phyloP scores from a whole-genome alignment of 2,113 vertebrate species.

The Grallaria varia region DNA sequence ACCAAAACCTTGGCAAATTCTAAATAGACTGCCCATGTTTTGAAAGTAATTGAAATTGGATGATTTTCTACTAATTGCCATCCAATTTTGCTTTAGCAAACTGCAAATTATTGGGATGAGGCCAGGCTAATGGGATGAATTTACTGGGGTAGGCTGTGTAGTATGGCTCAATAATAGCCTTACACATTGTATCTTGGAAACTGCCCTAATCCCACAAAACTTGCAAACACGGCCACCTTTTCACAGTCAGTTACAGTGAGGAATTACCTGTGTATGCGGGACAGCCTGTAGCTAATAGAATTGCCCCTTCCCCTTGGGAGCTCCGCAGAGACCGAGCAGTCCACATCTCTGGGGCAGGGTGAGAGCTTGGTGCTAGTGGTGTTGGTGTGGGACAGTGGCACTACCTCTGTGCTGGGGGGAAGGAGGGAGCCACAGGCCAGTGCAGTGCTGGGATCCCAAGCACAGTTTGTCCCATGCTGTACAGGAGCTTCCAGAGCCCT shows the following conservation, averaged over 20 bases:
- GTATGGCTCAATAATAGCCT: no score
- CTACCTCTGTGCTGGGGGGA: neutral
- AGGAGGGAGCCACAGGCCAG: neutral
- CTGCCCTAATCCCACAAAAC: neutral
- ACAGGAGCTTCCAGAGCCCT: neutral
- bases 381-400: no score
- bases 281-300: no score
- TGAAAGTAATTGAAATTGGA: neutral
- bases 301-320: no score
- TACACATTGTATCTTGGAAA: neutral
- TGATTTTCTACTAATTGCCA: neutral
- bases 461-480: neutral
- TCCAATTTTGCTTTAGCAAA: neutral
- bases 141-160: neutral
- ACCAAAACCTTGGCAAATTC: neutral
- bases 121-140: neutral
- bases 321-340: neutral
- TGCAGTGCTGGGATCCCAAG: neutral
- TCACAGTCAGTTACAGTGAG: neutral
- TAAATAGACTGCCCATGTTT: neutral
- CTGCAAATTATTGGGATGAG: neutral
- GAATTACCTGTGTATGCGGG: no score
- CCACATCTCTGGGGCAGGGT: neutral
- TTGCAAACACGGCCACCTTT: neutral
- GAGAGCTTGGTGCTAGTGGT: neutral